phyloP scores from a whole-genome alignment of 2,113 vertebrate genomes.

The Orycteropus afer region DNA sequence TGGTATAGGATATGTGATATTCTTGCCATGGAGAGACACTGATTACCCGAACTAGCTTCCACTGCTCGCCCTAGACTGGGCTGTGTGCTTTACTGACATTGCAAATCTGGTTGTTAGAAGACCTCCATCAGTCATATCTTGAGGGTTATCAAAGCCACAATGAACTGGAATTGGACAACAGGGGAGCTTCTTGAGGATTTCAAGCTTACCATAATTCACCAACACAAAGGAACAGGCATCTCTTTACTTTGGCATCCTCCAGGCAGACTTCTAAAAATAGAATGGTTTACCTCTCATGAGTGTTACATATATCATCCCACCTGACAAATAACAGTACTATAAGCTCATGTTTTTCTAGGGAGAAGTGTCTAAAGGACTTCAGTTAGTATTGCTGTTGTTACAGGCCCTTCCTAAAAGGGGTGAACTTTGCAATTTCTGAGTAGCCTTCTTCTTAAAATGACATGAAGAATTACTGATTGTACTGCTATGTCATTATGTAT shows the following conservation, averaged over 20 bases:
- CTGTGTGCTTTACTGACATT: background rate
- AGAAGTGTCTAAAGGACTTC: background rate
- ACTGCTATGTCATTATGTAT: too few species aligned
- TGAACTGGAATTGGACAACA: slow-evolving; percentile 16
- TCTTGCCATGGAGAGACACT: slow-evolving; percentile 17
- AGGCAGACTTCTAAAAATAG: slow-evolving; percentile 13
- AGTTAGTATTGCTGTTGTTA: background rate
- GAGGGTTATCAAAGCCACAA: slow-evolving; percentile 8
- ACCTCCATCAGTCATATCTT: background rate
- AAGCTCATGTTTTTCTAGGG: background rate
- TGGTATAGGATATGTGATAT: background rate
- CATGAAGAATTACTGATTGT: background rate
- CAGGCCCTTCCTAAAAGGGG: background rate
- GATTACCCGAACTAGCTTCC: slow-evolving; percentile 6
- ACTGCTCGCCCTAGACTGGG: background rate
- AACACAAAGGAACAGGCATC: background rate
- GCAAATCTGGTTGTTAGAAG: slow-evolving; percentile 11
- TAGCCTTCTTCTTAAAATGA: background rate
- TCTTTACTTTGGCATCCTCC: slow-evolving; percentile 20
- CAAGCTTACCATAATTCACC: slow-evolving; percentile 8
- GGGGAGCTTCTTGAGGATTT: background rate
- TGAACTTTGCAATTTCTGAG: background rate
- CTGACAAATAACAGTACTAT: background rate
- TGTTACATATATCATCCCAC: background rate
- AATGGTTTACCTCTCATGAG: slow-evolving; percentile 2